Evolutionary conservation across 2,888 invertebrate genomes (phyloP).

Genomic region (Apoda limacodes): DNA sequence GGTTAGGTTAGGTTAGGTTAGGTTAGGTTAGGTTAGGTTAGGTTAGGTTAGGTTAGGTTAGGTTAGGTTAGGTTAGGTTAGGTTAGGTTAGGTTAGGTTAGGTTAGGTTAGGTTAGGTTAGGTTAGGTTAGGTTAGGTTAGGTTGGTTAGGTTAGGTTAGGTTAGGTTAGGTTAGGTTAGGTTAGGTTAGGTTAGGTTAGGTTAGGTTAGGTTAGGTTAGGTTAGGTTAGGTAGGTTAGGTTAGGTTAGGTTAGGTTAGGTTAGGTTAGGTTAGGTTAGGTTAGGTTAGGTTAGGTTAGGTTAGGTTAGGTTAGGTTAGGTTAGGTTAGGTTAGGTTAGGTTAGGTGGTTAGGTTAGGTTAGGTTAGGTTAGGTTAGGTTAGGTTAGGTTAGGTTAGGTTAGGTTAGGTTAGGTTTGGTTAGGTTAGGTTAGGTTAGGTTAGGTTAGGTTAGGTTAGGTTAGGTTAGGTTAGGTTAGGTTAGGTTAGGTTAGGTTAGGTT

Average conservation of each 20-base stretch:
- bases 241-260: constrained; percentile 16
- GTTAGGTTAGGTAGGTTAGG: too few relatives aligned
- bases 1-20: constrained; percentile 17
- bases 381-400: constrained; percentile 18
- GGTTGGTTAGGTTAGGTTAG: too few relatives aligned
- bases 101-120: constrained; percentile 15
- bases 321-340: constrained; percentile 13
- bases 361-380: constrained; percentile 19
- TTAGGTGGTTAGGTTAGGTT: too few relatives aligned
- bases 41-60: constrained; percentile 16
- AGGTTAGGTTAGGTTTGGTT: constrained; percentile 17
- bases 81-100: constrained; percentile 17
- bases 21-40: constrained; percentile 18
- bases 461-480: constrained; percentile 18
- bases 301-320: constrained; percentile 13
- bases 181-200: constrained; percentile 11
- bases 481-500: too few relatives aligned
- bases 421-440: constrained; percentile 18
- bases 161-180: constrained; percentile 13
- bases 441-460: constrained; percentile 19
- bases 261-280: constrained; percentile 15
- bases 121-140: constrained; percentile 16
- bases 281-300: constrained; percentile 13
- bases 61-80: constrained; percentile 17
- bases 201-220: constrained; percentile 9